Conservation (phyloP, 2,113 vertebrate genomes). For the Dryoscopus gambensis region DNA sequence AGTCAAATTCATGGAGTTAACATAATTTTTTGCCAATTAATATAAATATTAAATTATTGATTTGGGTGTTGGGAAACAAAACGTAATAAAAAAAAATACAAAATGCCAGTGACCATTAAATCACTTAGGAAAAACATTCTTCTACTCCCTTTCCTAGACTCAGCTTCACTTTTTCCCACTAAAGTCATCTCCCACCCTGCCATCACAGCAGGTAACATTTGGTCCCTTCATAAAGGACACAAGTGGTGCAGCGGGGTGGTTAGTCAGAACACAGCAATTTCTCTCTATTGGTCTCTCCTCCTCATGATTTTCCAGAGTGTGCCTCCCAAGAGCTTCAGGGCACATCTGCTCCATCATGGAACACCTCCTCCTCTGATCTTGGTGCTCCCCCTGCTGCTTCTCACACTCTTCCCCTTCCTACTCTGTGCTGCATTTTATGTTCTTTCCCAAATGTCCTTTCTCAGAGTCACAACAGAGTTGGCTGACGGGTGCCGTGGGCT, state of each 20-base stretch:
- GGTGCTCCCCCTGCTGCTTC: neutral
- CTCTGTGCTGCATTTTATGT: neutral
- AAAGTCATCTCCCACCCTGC: accelerated
- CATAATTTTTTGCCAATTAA: neutral
- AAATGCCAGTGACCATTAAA: neutral
- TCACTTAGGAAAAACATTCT: neutral
- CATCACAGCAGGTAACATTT: neutral
- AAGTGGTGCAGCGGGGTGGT: accelerated
- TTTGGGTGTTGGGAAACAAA: neutral
- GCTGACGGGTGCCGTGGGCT: accelerated
- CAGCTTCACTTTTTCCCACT: neutral
- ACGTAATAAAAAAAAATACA: neutral
- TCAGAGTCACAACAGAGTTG: neutral
- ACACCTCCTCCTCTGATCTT: neutral
- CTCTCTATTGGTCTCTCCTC: accelerated
- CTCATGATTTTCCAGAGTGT: neutral
- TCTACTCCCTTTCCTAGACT: accelerated
- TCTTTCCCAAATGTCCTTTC: neutral
- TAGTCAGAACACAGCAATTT: neutral
- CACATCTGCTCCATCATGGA: neutral
- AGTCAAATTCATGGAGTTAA: neutral
- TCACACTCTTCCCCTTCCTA: neutral
- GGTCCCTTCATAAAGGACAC: neutral
- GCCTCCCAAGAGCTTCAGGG: neutral
- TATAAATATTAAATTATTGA: neutral